Evolutionary conservation across 1,140 invertebrate species (phyloP).

Genomic region (Drosophila eugracilis): DNA sequence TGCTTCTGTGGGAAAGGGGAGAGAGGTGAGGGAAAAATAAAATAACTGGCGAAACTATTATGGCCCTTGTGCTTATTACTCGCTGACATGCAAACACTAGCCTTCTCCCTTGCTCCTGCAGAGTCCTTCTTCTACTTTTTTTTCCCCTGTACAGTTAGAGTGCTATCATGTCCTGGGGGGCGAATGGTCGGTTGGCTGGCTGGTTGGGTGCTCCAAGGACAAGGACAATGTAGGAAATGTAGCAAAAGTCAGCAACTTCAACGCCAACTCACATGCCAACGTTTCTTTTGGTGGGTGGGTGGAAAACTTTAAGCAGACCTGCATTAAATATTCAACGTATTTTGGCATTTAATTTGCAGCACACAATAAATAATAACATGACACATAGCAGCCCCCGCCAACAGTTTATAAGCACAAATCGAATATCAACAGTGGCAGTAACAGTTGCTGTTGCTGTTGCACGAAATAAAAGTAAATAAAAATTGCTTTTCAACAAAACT

Average conservation of each 20-base stretch:
- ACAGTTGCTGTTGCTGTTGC: slow-evolving; percentile 12
- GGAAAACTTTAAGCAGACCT: slow-evolving; percentile 51
- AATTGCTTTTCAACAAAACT: slow-evolving; percentile 82
- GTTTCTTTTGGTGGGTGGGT: no score
- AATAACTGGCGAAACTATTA: slow-evolving; percentile 82
- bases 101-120: slow-evolving; percentile 31
- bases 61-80: slow-evolving; percentile 83
- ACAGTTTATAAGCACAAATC: slow-evolving; percentile 69
- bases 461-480: slow-evolving; percentile 75
- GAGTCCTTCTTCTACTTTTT: slow-evolving; percentile 6
- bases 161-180: slow-evolving; percentile 43
- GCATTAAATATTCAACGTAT: slow-evolving; percentile 79
- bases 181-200: slow-evolving; percentile 5
- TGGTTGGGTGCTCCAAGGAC: slow-evolving; percentile 60
- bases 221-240: slow-evolving; percentile 68
- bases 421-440: slow-evolving; percentile 39
- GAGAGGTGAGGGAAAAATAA: slow-evolving; percentile 42
- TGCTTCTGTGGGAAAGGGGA: slow-evolving; percentile 17
- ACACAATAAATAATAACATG: slow-evolving; percentile 82
- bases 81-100: slow-evolving; percentile 81
- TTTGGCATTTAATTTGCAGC: slow-evolving; percentile 80
- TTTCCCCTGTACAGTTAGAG: slow-evolving; percentile 33
- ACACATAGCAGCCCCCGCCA: slow-evolving; percentile 52
- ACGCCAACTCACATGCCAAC: slow-evolving; percentile 50
- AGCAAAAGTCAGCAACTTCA: slow-evolving; percentile 29